A percentile compares a stretch with the other conserved stretches of the same genome.
phyloP scores from a whole-genome alignment of 2,888 invertebrate genomes.

The Philopedon plagiatum region DNA sequence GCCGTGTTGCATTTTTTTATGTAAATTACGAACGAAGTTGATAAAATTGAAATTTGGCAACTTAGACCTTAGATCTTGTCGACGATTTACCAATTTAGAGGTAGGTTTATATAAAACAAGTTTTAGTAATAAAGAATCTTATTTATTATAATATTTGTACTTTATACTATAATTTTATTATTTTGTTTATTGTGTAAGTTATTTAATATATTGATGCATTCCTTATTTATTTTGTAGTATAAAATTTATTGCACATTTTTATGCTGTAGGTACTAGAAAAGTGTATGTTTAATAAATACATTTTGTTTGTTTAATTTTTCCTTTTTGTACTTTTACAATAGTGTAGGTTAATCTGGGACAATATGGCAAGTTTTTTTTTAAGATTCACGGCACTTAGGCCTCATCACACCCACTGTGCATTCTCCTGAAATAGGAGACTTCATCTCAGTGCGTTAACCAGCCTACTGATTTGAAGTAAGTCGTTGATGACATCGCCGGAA shows the following conservation, averaged over 20 bases:
- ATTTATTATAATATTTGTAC: slow-evolving; percentile 31
- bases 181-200: slow-evolving; percentile 43
- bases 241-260: slow-evolving; percentile 60
- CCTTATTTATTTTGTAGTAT: slow-evolving; percentile 60
- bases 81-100: not conserved
- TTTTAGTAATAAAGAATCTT: slow-evolving; percentile 11
- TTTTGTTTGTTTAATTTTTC: slow-evolving; percentile 32
- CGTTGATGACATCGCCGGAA: too few relatives aligned
- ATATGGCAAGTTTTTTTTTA: too few relatives aligned
- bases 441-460: too few relatives aligned
- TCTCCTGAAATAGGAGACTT: too few relatives aligned
- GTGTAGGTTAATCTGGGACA: too few relatives aligned
- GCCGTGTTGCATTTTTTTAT: too few relatives aligned
- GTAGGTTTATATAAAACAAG: not conserved
- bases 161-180: slow-evolving; percentile 14
- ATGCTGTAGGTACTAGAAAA: slow-evolving; percentile 23
- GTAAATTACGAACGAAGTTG: too few relatives aligned
- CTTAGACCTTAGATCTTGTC: not conserved
- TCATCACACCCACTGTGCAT: too few relatives aligned
- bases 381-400: too few relatives aligned
- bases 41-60: not conserved
- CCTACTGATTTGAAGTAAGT: too few relatives aligned
- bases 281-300: slow-evolving; percentile 27
- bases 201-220: slow-evolving; percentile 60
- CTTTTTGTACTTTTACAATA: not conserved